Conservation (phyloP, 2,888 invertebrate species). For the Cerceris ruficornis region DNA sequence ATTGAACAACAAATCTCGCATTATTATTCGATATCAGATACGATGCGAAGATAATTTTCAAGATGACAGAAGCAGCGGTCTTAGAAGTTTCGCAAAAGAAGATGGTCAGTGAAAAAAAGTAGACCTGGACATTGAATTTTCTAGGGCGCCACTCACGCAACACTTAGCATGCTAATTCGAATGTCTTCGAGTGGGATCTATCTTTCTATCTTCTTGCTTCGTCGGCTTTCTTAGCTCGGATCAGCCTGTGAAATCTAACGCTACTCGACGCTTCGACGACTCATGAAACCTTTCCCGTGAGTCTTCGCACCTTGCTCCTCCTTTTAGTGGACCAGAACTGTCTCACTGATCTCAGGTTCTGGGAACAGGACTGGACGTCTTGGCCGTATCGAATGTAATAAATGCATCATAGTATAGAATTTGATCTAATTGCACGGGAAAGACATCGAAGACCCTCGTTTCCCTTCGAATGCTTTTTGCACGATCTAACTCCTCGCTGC, state of each 20-base stretch:
- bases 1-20: too few relatives aligned
- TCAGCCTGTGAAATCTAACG: slow-evolving; percentile 76
- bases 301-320: slow-evolving; percentile 43
- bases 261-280: slow-evolving; percentile 65
- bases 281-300: slow-evolving; percentile 53
- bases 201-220: slow-evolving; percentile 68
- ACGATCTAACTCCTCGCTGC: too few relatives aligned
- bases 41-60: too few relatives aligned
- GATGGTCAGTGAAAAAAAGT: neutral
- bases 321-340: slow-evolving; percentile 75
- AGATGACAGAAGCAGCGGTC: too few relatives aligned
- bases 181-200: slow-evolving; percentile 42
- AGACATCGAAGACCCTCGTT: too few relatives aligned
- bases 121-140: slow-evolving; percentile 18
- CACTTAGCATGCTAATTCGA: slow-evolving; percentile 61
- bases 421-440: slow-evolving; percentile 1
- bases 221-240: slow-evolving; percentile 58
- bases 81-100: neutral
- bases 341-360: slow-evolving; percentile 78
- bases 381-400: slow-evolving; percentile 18
- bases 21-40: too few relatives aligned
- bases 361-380: slow-evolving; percentile 37
- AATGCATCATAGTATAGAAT: neutral
- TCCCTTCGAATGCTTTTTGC: too few relatives aligned
- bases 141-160: slow-evolving; percentile 56